phyloP scores from a whole-genome alignment of 2,797 vertebrate genomes.

The Ara ararauna region DNA sequence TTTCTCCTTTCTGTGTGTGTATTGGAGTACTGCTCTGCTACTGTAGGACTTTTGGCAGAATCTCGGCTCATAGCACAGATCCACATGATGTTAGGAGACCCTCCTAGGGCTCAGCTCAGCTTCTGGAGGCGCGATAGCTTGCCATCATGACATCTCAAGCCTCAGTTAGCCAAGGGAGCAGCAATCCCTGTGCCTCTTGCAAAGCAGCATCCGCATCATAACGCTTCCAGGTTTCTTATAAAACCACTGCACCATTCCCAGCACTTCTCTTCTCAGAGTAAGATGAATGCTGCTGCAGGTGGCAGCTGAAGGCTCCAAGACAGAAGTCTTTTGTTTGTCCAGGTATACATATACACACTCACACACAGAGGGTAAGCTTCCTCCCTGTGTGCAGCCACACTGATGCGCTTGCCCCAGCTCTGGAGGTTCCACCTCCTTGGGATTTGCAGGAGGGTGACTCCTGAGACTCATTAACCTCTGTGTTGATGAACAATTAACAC shows the following conservation, averaged over 20 bases:
- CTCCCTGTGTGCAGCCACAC: background rate
- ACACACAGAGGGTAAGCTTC: background rate
- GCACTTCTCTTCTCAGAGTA: constrained; percentile 29
- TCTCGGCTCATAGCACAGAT: background rate
- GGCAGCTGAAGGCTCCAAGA: background rate
- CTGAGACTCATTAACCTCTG: constrained; percentile 18
- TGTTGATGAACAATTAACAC: constrained; percentile 30
- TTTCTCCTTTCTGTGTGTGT: background rate
- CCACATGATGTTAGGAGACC: constrained; percentile 14
- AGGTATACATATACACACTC: background rate
- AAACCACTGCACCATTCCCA: constrained; percentile 18
- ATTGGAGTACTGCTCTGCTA: background rate
- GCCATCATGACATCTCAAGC: background rate
- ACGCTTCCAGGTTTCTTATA: background rate
- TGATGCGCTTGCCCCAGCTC: background rate
- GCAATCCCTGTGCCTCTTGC: background rate
- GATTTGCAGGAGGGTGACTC: constrained; percentile 7
- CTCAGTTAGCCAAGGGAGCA: background rate
- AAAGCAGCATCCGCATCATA: background rate
- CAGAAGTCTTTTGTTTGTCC: background rate
- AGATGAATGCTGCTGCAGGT: constrained; percentile 17
- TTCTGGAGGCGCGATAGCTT: background rate
- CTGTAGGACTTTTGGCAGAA: background rate
- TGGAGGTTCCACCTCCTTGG: constrained; percentile 15
- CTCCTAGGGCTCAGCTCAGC: constrained; percentile 20